These are phyloP conservation scores for Xyrauchen texanus DNA, from an alignment of 2,113 vertebrate genomes.

Conservation along the genomic window DNA sequence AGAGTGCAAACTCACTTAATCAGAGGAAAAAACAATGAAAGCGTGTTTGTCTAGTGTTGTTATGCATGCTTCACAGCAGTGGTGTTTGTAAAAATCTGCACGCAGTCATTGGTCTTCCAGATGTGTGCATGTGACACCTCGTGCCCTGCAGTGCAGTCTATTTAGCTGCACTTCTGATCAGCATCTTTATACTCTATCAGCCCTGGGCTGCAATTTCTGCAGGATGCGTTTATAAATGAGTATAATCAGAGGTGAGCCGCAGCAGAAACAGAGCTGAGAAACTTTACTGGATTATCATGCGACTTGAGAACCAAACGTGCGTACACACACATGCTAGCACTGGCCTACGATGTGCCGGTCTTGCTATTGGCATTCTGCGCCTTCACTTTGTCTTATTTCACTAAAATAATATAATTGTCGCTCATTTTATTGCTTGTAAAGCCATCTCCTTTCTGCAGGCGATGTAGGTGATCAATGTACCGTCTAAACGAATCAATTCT, in stretches of 20 bases:
- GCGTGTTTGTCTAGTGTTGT: conserved; percentile 67
- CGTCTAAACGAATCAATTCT: conserved; percentile 93
- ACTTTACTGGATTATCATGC: conserved; percentile 97
- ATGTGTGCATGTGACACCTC: conserved; percentile 85
- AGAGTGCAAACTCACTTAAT: conserved; percentile 52
- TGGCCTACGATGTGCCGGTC: conserved; percentile 53
- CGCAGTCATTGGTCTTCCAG: conserved; percentile 96
- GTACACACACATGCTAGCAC: conserved; percentile 63
- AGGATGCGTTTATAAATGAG: conserved; percentile 99
- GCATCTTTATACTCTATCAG: conserved; percentile 99
- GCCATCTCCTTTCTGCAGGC: conserved; percentile 88
- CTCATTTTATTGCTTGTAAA: conserved; percentile 94
- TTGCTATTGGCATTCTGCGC: conserved; percentile 81
- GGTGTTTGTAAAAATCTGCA: conserved; percentile 87
- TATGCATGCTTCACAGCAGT: not conserved
- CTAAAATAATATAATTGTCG: conserved; percentile 97
- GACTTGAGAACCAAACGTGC: conserved; percentile 91
- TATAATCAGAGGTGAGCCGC: conserved; percentile 97
- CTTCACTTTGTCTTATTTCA: conserved; percentile 94
- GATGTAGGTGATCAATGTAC: conserved; percentile 88
- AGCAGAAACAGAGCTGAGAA: conserved; percentile 90
- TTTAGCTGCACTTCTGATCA: conserved; percentile 97
- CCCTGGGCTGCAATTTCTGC: conserved; percentile 99
- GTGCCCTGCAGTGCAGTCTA: conserved; percentile 96
- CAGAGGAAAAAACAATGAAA: conserved; percentile 48